Percentiles rank a stretch among this genome's conserved stretches.
Evolutionary conservation across 2,113 vertebrate species (phyloP).

Genomic region (Copsychus sechellarum): DNA sequence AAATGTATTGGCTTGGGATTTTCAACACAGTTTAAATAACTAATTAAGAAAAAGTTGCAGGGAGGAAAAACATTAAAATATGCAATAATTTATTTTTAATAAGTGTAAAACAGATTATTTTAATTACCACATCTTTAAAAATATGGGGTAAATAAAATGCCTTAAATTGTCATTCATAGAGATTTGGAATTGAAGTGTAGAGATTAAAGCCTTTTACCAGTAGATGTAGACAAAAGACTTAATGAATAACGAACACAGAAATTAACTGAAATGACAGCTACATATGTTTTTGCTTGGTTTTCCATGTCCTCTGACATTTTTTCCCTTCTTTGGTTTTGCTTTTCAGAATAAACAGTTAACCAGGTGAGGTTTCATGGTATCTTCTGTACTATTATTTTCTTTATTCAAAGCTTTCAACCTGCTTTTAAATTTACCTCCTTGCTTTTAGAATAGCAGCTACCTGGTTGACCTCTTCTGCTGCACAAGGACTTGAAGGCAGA

Average conservation of each 20-base stretch:
- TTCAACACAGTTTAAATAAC: slow-evolving; percentile 71
- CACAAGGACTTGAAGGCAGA: not conserved
- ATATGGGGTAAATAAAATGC: slow-evolving; percentile 55
- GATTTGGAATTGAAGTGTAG: slow-evolving; percentile 43
- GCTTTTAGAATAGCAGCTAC: not conserved
- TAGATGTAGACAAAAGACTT: slow-evolving; percentile 53
- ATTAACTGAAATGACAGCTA: slow-evolving; percentile 30
- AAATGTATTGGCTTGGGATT: slow-evolving; percentile 73
- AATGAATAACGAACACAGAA: slow-evolving; percentile 31
- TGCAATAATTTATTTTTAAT: slow-evolving; percentile 77
- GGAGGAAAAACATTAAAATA: slow-evolving; percentile 72
- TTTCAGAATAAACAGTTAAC: not conserved
- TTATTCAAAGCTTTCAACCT: not conserved
- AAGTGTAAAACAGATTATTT: slow-evolving; percentile 72
- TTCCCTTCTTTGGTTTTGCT: not conserved
- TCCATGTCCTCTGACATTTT: not conserved
- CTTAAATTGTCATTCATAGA: slow-evolving; percentile 66
- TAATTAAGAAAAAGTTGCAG: slow-evolving; percentile 75
- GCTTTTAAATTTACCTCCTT: not conserved
- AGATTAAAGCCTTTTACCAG: slow-evolving; percentile 59
- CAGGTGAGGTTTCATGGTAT: not conserved
- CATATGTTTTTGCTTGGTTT: not conserved
- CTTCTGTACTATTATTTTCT: not conserved
- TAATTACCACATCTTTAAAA: slow-evolving; percentile 68
- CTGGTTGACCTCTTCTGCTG: not conserved